Base-by-base conservation (phyloP, 2,888 invertebrate genomes). In the Actias luna region DNA sequence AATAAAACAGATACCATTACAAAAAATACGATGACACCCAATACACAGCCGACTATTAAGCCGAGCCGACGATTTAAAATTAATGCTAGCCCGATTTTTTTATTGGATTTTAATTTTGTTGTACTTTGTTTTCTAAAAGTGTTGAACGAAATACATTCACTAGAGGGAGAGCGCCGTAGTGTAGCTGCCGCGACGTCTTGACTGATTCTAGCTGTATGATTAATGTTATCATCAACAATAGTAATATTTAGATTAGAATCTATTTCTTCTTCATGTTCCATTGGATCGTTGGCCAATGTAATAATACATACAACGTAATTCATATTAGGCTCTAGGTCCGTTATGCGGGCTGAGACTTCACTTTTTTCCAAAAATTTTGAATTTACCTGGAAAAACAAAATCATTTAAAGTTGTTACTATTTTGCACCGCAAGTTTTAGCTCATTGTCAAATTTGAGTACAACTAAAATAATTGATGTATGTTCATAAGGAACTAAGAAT, bases 1-100 rank as follows among this genome's bases (percentile, higher is more conserved):
- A 87, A 73, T 66, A 92, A 74, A 75, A 92, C 78, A 12, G 92
- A 80, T 12, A 92, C 90, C 92, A 92, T 89, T 29, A 92, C 76
- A 73, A 92, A 90, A 73, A 92, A 92, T 52, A 92, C 92, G 69
- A 92, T 79, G 69, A 84, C 85, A 62, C 92, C 92, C 77, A 92
- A 79, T 62, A 84, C 83, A 76, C 92, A 92, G 46, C 92, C 92
- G 29, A 92, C 91, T 67, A 92, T 92, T 66, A 92, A 76, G 58
- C 92, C 92, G 82, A 92, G 83, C 64, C 92, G 84, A 62, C 92
- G 83, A 69, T 89, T 88, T 42, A 92, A 75, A 65, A 92, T 80
- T 60, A 76, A 74, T 1, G 89, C 77, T 63, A 90, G 74, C 65
- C 85, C 76, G 66, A 85, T 87, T 62, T 82, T 85, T 77, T 87